phyloP scores from a whole-genome alignment of 2,797 vertebrate genomes.

The Percopsis omiscomaycus region DNA sequence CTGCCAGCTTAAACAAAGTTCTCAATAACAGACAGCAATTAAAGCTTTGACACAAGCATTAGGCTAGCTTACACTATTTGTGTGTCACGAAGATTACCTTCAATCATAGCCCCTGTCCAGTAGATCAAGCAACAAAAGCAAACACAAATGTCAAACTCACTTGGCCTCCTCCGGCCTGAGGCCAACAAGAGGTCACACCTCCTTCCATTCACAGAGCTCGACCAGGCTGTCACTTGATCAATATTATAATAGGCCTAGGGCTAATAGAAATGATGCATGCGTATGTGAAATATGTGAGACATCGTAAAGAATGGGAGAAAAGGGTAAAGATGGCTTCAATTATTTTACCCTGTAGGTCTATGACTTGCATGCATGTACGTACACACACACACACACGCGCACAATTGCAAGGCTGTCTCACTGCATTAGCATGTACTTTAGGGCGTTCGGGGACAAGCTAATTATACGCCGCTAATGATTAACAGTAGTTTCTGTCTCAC shows the following conservation, averaged over 20 bases:
- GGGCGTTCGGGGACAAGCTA: constrained; percentile 7
- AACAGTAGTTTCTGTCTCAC: constrained; percentile 13
- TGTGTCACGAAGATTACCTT: background rate
- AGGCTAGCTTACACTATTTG: background rate
- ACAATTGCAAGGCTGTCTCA: constrained; percentile 9
- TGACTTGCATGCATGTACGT: constrained; percentile 11
- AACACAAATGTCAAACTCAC: background rate
- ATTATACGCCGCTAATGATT: background rate
- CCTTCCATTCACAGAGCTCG: too few species aligned
- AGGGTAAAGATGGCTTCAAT: constrained; percentile 5
- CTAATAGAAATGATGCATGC: too few species aligned
- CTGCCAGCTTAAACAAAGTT: constrained; percentile 30
- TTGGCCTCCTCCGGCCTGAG: background rate
- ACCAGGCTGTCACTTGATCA: too few species aligned
- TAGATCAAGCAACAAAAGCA: background rate
- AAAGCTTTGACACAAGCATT: constrained; percentile 8
- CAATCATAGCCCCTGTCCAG: background rate
- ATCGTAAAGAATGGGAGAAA: background rate
- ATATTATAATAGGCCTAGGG: too few species aligned
- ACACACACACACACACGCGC: constrained; percentile 18
- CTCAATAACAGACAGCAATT: constrained; percentile 25
- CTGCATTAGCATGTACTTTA: background rate
- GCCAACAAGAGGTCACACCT: too few species aligned
- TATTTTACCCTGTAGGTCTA: constrained; percentile 13
- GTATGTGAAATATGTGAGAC: background rate